Base-by-base conservation (phyloP, 2,113 vertebrate species). In the Cyprinus carpio region DNA sequence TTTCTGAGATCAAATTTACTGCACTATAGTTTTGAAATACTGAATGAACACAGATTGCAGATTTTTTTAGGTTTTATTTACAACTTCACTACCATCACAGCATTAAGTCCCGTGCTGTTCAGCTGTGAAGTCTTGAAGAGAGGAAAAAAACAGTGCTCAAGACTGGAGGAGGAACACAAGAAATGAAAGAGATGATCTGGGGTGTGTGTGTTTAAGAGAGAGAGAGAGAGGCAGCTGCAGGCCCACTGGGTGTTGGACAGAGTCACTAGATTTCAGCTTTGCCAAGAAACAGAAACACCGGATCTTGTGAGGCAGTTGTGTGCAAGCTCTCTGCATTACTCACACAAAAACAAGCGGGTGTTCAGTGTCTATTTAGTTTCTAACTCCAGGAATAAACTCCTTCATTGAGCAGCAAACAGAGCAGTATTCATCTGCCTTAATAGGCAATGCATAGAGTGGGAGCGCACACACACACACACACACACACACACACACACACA, bases 271-370 rank as follows among this genome's bases (percentile, higher is more conserved):
- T 71, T 83, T 67, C 81, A 81, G 86, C 58, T 75, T 83, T 85
- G 89, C 83, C 89, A 88, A 82, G 75, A 84, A 67, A 82, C 62
- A 84, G 74, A 65, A 75, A 79, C 76, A 87, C 78, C 74, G 86
- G 86, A 86, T 84, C 85, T 87, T 82, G 75, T 74, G 75, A 91
- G 78, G 87, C 84, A 71, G 86, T 87, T 82, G 85, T 88, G 67
- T 86, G 87, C 62, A 75, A 79, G 51, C 79, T 60, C 62, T 56
- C 65, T 13, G 86, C 82, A 16, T 74, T 78, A 74, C 80, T 83
- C 81, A 79, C 71, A 85, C 78, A 83, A 81, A 62, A 49, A 87
- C 88, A 86, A 40, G 49, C 64, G 76, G 80, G 74, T 85, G 84
- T 83, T 85, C 54, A 83, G 51, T 69, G 80, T 69, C 65, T 69